Base-by-base conservation (phyloP, 2,113 vertebrate species). In the Pedionomus torquatus region DNA sequence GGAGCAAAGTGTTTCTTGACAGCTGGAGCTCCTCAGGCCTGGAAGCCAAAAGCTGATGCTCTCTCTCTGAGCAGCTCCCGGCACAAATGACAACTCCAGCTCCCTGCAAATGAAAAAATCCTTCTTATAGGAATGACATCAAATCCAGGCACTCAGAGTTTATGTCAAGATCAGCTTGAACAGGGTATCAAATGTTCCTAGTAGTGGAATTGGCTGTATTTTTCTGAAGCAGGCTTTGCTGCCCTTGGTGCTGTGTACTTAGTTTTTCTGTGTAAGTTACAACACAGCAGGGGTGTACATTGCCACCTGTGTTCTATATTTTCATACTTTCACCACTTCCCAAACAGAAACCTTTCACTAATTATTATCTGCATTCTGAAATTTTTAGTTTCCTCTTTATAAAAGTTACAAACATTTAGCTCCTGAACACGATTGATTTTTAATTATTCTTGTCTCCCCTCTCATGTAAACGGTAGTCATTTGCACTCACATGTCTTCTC, bases 11-110 rank as follows among this genome's bases (percentile, higher is more conserved):
- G 90, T 93, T 74, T 93, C 80, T 96, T 71, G 93, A 84, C 88
- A 90, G 81, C 19, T 76, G 87, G 78, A 95, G 78, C 61, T 93
- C 72, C 95, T 97, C 98, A 98, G 95, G 98, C 98, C 91, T 98
- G 98, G 93, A 97, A 98, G 89, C 98, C 97, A 75, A 98, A 99
- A 92, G 98, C 98, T n/a, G 99, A 99, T 68, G 99, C 99, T 96
- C 99, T 99, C 97, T 99, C 99, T 98, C 99, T 99, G 97, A 99
- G 98, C 90, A 99, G 98, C 96, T 99, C 98, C 97, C 99, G 98
- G 98, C 99, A 99, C 97, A 99, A 98, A 93, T 99, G 99, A 97
- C 99, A 99, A 96, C 99, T 99, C 99, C 99, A 99, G 97, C 99
- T 99, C 93, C 99, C 99, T 99, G 94, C 19, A 97, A 96, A 94